These are phyloP conservation scores for Frieseomelitta varia DNA, from an alignment of 1,140 invertebrate genomes.

Conservation along the genomic window DNA sequence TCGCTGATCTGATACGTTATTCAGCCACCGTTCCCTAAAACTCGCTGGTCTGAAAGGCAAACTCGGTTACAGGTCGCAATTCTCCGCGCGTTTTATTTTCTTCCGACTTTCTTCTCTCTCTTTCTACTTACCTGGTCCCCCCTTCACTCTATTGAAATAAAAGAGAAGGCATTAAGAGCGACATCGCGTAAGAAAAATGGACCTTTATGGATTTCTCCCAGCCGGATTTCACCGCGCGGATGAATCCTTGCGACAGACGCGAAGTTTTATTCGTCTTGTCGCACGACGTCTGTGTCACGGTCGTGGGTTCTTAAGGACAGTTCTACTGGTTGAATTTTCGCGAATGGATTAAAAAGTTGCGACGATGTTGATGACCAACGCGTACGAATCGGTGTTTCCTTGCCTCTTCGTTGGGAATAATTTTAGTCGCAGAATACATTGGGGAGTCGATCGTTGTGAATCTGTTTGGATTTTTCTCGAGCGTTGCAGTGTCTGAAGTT, in stretches of 20 bases:
- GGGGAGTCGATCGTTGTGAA: not conserved
- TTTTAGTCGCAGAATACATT: not conserved
- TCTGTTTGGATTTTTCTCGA: not conserved
- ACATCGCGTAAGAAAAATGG: conserved; percentile 19
- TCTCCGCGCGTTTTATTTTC: conserved; percentile 41
- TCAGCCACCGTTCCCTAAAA: conserved; percentile 60
- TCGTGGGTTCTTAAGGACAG: not conserved
- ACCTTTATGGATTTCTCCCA: conserved; percentile 1
- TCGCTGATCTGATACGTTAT: conserved; percentile 70
- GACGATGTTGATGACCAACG: not conserved
- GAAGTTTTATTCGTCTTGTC: not conserved
- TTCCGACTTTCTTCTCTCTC: not conserved
- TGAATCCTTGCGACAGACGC: not conserved
- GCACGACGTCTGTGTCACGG: not conserved
- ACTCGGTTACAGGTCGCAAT: conserved; percentile 56
- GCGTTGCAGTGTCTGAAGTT: too few species aligned
- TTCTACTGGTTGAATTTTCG: not conserved
- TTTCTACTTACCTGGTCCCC: not conserved
- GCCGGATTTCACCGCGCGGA: not conserved
- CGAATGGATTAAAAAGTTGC: not conserved
- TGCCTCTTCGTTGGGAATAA: not conserved
- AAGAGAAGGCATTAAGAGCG: conserved; percentile 17
- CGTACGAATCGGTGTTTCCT: not conserved
- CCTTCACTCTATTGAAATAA: not conserved
- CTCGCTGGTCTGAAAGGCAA: conserved; percentile 62